phyloP scores from a whole-genome alignment of 2,888 invertebrate genomes.

The Hedychridium roseum region DNA sequence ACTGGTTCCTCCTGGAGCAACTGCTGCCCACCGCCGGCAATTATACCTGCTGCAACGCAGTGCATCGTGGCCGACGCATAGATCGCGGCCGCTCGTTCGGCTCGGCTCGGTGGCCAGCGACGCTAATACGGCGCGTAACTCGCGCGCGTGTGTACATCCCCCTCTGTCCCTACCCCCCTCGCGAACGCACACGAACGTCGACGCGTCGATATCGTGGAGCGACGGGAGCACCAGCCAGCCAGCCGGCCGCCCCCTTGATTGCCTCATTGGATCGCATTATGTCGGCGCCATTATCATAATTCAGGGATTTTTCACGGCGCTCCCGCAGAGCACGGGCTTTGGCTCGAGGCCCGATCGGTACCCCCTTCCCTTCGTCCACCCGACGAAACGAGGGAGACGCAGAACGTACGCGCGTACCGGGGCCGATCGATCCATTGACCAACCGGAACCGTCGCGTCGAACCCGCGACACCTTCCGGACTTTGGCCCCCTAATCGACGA shows the following conservation, averaged over 20 bases:
- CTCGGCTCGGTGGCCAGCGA: slow-evolving; percentile 48
- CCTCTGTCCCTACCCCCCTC: slow-evolving; percentile 1
- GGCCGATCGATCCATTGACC: slow-evolving; percentile 37
- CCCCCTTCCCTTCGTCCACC: too few species aligned
- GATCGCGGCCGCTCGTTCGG: slow-evolving; percentile 51
- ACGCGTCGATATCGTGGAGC: slow-evolving; percentile 53
- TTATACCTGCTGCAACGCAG: slow-evolving; percentile 57
- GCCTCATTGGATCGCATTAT: slow-evolving; percentile 64
- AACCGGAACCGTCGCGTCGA: too few species aligned
- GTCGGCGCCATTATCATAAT: slow-evolving; percentile 63
- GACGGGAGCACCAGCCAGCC: slow-evolving; percentile 25
- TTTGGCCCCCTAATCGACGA: too few species aligned
- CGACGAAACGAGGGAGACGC: too few species aligned
- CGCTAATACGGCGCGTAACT: slow-evolving; percentile 61
- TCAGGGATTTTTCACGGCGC: slow-evolving; percentile 58
- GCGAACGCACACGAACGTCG: slow-evolving; percentile 27
- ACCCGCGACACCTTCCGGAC: too few species aligned
- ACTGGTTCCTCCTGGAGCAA: slow-evolving; percentile 56
- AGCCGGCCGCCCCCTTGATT: slow-evolving; percentile 60
- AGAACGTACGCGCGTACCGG: not conserved
- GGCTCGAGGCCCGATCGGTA: slow-evolving; percentile 49
- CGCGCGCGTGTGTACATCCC: slow-evolving; percentile 32
- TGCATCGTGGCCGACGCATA: slow-evolving; percentile 55
- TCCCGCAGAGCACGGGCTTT: slow-evolving; percentile 46
- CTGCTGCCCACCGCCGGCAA: slow-evolving; percentile 54